Base-by-base conservation (phyloP, 92 coral and sea anemone species). In the Muricea muricata region DNA sequence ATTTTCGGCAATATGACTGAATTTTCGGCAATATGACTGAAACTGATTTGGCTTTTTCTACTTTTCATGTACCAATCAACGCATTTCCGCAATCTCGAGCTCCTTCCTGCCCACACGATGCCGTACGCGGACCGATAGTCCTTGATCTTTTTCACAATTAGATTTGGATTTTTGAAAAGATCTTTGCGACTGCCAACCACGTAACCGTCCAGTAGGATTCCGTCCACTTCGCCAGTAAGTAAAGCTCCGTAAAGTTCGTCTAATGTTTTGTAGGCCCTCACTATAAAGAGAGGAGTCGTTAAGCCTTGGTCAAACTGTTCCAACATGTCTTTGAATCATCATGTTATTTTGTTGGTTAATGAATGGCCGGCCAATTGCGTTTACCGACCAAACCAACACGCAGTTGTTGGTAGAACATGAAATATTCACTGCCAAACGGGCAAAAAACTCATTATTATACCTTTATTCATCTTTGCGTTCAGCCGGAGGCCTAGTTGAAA, bases 121-220 rank as follows among this genome's bases (percentile, higher is more conserved):
- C 98, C 98, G 75, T 87, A 94, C 0, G 98, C 87, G 1, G 98
- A 80, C 24, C 84, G 48, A 78, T 48, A 88, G 63, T 92, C 98
- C 48, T 72, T 92, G 12, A 94, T 76, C 67, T 87, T 88, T 26
- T 90, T 90, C 14, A 94, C 72, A 4, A 86, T 82, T 20, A 88
- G 40, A 24, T 75, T 58, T 6, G 94, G 89, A 32, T 82, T 75
- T 29, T 65, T 31, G 23, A 75, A 75, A 6, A 75, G 80, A 32
- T 75, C 80, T 13, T 75, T 47, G 8, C 80, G 80, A 52, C 80
- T 75, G 15, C 80, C 80, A 47, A 75, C 80, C n/a, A 75, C 65
- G 35, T 75, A 75, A 3, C 41, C 80, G 25, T 75, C 80, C 20
- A 75, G 45, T 24, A 75, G 33, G 54, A 75, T 75, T 31, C 80